phyloP scores from a whole-genome alignment of 2,888 invertebrate genomes.

The Scaptomyza caliginosa region DNA sequence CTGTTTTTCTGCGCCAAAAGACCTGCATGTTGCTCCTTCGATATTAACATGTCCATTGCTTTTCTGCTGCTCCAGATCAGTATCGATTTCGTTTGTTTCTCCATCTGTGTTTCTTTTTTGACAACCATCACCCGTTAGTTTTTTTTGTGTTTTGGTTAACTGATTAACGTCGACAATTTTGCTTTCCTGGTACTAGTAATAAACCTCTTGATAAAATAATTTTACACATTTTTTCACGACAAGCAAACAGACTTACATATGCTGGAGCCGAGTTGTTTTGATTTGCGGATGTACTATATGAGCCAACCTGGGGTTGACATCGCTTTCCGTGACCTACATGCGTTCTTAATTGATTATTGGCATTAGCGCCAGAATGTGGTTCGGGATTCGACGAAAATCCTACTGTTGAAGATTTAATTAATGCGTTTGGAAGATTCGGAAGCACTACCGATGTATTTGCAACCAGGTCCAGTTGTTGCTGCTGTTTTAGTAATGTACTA shows the following conservation, averaged over 20 bases:
- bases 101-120: slow-evolving; percentile 9
- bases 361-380: not conserved
- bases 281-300: slow-evolving; percentile 42
- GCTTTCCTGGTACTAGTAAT: slow-evolving; percentile 58
- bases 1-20: slow-evolving; percentile 21
- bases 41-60: slow-evolving; percentile 19
- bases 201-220: not conserved
- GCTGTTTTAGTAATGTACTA: slow-evolving; percentile 51
- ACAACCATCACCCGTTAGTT: slow-evolving; percentile 15
- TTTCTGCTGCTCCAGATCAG: slow-evolving; percentile 23
- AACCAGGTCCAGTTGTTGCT: slow-evolving; percentile 46
- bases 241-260: slow-evolving; percentile 59
- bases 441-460: slow-evolving; percentile 48
- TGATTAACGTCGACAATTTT: slow-evolving; percentile 24
- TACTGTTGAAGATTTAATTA: slow-evolving; percentile 63
- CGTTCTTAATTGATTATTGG: slow-evolving; percentile 23
- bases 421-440: slow-evolving; percentile 53
- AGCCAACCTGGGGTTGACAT: slow-evolving; percentile 38
- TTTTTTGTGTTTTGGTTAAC: slow-evolving; percentile 26
- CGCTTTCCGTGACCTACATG: slow-evolving; percentile 47
- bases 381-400: slow-evolving; percentile 49
- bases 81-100: not conserved
- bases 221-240: not conserved
- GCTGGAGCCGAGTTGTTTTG: slow-evolving; percentile 79
- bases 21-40: slow-evolving; percentile 18